Base-by-base conservation (phyloP, 2,113 vertebrate species). In the Camelus dromedarius region DNA sequence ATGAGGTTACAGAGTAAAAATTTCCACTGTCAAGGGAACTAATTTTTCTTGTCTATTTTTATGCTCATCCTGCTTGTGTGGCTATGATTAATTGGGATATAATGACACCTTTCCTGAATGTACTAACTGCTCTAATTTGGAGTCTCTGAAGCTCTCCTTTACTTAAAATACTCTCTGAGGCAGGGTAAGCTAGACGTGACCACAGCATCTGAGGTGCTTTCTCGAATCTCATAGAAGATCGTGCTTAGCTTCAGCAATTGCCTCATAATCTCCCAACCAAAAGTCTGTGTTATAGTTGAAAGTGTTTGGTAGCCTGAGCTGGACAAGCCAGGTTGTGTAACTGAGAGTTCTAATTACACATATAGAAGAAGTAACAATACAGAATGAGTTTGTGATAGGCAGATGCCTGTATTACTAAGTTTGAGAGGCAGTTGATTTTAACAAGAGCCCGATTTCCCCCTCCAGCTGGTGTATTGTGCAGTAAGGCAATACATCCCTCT, bases 151-250 rank as follows among this genome's bases (percentile, higher is more conserved):
- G 2, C 16, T 56, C 54, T 35, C 15, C 15, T 56, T 64, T n/a
- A 69, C 12, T 79, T 79, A 42, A 70, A 76, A 20, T 20, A 28
- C 8, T 42, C 56, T 56, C 28, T 18, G 30, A 54, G 12, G 15
- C 28, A 73, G 15, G 1, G 14, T 13, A 1, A 3, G 2, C 20
- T 62, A 3, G 28, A 13, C 6, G 1, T 46, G 38, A 75, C 32
- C 19, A 58, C 6, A 46, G 16, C 15, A 4, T 79, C 62, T 32
- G 52, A 70, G 12, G n/a, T 3, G 30, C 10, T 60, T n/a, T 12
- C 24, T 54, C 16, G 56, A 80, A 24, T 81, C 48, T n/a, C 35
- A 64, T 8, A 14, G 0, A 52, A 22, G 6, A 18, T 6, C 69
- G 20, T 15, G 32, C 32, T 64, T 83, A 14, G 24, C 35, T 79